Conservation (phyloP, 2,888 invertebrate genomes). For the Eilema depressum region DNA sequence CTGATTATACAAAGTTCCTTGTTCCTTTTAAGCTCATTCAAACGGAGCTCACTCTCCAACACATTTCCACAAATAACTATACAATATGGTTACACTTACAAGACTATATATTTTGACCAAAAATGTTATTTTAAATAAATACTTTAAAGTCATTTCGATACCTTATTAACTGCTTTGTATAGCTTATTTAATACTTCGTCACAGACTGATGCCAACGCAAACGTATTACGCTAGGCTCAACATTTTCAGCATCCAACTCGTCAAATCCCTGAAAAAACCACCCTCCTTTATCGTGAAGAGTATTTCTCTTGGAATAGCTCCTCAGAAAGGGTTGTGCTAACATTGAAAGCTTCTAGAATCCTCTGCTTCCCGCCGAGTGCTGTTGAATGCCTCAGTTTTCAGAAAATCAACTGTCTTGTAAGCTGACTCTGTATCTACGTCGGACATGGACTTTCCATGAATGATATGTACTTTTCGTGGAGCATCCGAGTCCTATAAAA, state of each 20-base stretch:
- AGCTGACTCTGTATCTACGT: constrained; percentile 84
- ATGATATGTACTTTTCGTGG: constrained; percentile 50
- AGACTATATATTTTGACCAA: constrained; percentile 4
- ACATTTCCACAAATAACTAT: background rate
- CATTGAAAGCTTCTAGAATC: constrained; percentile 82
- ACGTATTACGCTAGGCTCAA: background rate
- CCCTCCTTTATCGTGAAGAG: background rate
- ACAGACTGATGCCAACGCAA: background rate
- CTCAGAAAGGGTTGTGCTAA: constrained; percentile 27
- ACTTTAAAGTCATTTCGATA: background rate
- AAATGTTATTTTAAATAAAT: constrained; percentile 1
- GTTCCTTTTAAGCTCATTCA: constrained; percentile 14
- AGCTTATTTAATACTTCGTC: background rate
- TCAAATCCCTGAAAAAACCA: background rate
- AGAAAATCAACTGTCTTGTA: constrained; percentile 98
- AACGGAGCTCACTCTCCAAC: background rate
- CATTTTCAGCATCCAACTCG: background rate
- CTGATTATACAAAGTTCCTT: background rate
- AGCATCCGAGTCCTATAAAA: constrained; percentile 54
- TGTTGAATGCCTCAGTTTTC: constrained; percentile 97
- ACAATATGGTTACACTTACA: background rate
- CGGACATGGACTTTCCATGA: constrained; percentile 68
- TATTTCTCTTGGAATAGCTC: background rate
- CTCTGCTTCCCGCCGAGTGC: constrained; percentile 93
- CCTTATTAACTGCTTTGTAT: background rate